These are phyloP conservation scores for Achatina immaculata DNA, from an alignment of 1,140 invertebrate genomes.

Conservation along the genomic window DNA sequence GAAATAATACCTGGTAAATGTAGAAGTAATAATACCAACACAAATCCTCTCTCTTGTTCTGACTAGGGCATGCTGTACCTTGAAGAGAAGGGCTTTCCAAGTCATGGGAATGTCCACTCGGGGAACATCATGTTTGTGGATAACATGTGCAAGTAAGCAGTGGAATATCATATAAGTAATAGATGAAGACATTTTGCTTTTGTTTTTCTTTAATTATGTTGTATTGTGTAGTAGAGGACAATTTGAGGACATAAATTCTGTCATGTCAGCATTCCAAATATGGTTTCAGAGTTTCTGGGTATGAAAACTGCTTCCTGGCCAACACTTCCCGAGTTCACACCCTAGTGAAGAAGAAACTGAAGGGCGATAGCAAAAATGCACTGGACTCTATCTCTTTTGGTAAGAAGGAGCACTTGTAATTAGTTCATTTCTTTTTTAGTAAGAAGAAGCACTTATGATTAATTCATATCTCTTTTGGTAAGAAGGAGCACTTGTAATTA, in stretches of 20 bases:
- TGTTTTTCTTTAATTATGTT: neutral
- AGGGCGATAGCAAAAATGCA: conserved; percentile 73
- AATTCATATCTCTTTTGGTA: too few relatives aligned
- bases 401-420: conserved; percentile 62
- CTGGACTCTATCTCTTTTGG: conserved; percentile 85
- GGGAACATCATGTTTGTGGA: conserved; percentile 93
- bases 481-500: too few relatives aligned
- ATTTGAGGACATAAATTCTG: too few relatives aligned
- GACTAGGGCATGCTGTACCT: conserved; percentile 83
- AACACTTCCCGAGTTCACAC: conserved; percentile 50
- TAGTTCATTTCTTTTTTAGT: too few relatives aligned
- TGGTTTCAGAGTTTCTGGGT: conserved; percentile 51
- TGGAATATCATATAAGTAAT: neutral
- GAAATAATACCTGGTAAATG: too few relatives aligned
- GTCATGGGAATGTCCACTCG: conserved; percentile 87
- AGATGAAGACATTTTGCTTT: neutral
- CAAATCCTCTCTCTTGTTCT: too few relatives aligned
- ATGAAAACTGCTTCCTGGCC: conserved; percentile 56
- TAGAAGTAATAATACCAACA: too few relatives aligned
- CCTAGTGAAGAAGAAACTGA: conserved; percentile 55
- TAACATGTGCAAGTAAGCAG: conserved; percentile 76
- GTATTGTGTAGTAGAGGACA: neutral
- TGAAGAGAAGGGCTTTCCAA: conserved; percentile 88
- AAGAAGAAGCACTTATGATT: too few relatives aligned
- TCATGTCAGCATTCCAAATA: too few relatives aligned